Evolutionary conservation across 2,797 vertebrate genomes (phyloP).

Genomic region (Sebastes itinus): DNA sequence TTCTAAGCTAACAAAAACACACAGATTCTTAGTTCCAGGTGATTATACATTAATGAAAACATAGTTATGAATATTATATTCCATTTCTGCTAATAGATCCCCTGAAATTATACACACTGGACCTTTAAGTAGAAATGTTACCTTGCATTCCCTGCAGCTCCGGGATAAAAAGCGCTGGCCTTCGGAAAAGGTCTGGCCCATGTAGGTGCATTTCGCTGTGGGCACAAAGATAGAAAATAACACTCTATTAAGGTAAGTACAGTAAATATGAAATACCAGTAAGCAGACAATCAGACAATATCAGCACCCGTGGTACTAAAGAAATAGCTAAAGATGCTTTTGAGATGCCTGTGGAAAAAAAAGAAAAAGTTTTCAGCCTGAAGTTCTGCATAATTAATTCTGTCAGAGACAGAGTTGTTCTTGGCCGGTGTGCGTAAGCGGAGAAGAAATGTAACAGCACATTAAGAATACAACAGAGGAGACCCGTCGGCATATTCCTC

Average conservation of each 20-base stretch:
- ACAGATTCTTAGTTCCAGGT: not conserved
- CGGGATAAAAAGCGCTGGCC: slow-evolving; percentile 88
- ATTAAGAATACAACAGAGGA: slow-evolving; percentile 75
- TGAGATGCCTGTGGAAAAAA: not conserved
- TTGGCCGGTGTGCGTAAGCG: slow-evolving; percentile 39
- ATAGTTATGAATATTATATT: not conserved
- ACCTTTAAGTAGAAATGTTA: slow-evolving; percentile 68
- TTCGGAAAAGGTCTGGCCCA: slow-evolving; percentile 89
- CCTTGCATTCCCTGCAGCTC: slow-evolving; percentile 93
- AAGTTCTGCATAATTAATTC: slow-evolving; percentile 57
- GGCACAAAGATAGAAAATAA: slow-evolving; percentile 31
- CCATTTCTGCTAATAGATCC: no score
- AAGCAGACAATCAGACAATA: not conserved
- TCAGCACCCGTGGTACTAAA: not conserved
- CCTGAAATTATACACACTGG: no score
- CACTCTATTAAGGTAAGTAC: not conserved
- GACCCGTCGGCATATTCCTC: slow-evolving; percentile 61
- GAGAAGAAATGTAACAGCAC: slow-evolving; percentile 48
- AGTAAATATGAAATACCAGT: not conserved
- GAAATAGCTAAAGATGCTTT: slow-evolving; percentile 7
- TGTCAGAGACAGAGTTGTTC: slow-evolving; percentile 51
- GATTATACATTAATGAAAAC: not conserved
- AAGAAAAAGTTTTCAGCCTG: slow-evolving; percentile 27
- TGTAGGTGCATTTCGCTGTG: slow-evolving; percentile 91
- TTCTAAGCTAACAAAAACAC: not conserved